phyloP scores from a whole-genome alignment of 1,140 invertebrate species.

The Pogonomyrmex barbatus region DNA sequence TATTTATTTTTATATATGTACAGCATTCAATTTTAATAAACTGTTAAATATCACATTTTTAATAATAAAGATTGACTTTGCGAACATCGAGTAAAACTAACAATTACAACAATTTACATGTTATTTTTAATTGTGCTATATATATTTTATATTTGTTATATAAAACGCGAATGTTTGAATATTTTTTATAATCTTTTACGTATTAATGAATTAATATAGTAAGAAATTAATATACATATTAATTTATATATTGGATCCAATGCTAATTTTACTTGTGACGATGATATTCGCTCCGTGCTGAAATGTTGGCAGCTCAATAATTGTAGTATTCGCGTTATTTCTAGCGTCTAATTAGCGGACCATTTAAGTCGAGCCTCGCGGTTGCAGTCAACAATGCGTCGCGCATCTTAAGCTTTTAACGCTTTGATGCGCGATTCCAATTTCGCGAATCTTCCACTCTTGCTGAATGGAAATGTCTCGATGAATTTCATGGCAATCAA shows the following conservation, averaged over 20 bases:
- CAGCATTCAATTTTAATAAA: background rate
- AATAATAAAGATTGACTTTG: background rate
- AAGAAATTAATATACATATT: background rate
- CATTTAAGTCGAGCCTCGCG: conserved; percentile 52
- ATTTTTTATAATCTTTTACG: background rate
- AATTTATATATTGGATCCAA: background rate
- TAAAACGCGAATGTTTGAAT: background rate
- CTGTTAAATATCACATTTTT: background rate
- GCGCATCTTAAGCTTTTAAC: conserved; percentile 63
- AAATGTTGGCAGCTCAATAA: conserved; percentile 41
- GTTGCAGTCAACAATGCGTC: conserved; percentile 55
- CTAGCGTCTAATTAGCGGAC: conserved; percentile 61
- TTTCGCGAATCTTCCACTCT: conserved; percentile 35
- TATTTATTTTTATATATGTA: background rate
- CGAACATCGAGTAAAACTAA: background rate
- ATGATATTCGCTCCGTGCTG: background rate
- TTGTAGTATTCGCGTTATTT: conserved; percentile 43
- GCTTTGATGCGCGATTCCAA: conserved; percentile 36
- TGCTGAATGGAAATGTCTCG: conserved; percentile 46
- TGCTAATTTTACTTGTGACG: background rate
- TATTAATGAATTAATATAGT: background rate
- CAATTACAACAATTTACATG: background rate
- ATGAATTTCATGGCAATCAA: conserved; percentile 60
- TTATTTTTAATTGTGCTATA: background rate
- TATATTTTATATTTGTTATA: too few species aligned